phyloP scores from a whole-genome alignment of 2,888 invertebrate species.

The Pandemis cinnamomeana region DNA sequence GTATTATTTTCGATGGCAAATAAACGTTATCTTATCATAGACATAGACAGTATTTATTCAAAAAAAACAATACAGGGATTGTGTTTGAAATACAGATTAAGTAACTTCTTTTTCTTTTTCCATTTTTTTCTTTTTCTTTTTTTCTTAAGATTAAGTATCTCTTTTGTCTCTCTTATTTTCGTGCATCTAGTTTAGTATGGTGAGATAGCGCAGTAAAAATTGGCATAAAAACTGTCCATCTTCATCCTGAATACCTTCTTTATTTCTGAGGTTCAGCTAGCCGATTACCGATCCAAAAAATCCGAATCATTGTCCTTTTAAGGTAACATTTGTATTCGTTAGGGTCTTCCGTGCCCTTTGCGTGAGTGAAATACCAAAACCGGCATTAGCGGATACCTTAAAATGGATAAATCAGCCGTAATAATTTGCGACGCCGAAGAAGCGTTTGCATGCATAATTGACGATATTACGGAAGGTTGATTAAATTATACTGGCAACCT shows the following conservation, averaged over 20 bases:
- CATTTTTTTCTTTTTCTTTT: too few species aligned
- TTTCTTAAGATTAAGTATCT: too few species aligned
- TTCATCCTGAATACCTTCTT: not conserved
- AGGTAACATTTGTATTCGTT: constrained; percentile 25
- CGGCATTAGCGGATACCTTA: constrained; percentile 8
- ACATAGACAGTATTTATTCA: too few species aligned
- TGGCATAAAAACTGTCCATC: not conserved
- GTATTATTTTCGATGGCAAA: too few species aligned
- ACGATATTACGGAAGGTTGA: not conserved
- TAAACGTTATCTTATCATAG: too few species aligned
- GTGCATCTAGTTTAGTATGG: too few species aligned
- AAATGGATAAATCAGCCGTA: constrained; percentile 23
- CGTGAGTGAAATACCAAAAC: constrained; percentile 28
- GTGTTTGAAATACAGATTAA: too few species aligned
- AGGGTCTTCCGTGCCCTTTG: not conserved
- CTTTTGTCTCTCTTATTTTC: too few species aligned
- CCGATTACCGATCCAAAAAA: constrained; percentile 2
- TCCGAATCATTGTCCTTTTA: not conserved
- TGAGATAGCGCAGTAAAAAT: too few species aligned
- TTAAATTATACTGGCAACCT: not conserved
- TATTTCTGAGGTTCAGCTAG: not conserved
- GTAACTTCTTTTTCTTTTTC: too few species aligned
- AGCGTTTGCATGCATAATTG: constrained; percentile 17
- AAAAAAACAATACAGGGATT: too few species aligned
- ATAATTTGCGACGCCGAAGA: not conserved